Evolutionary conservation across 2,888 invertebrate genomes (phyloP), one percentile per base, ranked within the genome.

Genomic region (Meandrusa payeni): DNA sequence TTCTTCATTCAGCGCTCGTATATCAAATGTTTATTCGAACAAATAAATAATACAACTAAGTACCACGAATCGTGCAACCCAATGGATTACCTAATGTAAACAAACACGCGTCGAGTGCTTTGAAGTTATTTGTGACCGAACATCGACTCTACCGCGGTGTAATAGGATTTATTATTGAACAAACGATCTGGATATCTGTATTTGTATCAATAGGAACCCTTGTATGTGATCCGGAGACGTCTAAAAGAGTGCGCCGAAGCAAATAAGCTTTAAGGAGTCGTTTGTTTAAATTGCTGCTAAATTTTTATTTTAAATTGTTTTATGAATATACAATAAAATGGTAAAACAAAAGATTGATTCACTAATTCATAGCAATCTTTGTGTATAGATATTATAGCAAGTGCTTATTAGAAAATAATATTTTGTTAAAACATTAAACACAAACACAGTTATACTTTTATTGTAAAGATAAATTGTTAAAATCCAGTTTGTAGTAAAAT

Each of bases 151-250:
- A 40, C 11, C 1, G 0, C 5, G 0, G 7, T 5, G 1, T 0
- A 2, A 15, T 51, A 53, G 31, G 32, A 43, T 24, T n/a, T 9
- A 17, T 31, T 36, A 36, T 41, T 24, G 39, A n/a, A 12, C 3
- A 10, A 15, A 9, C n/a, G 6, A 5, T 13, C 6, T 4, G 26
- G 11, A 33, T 22, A 41, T 40, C 27, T 41, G 44, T 48, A 51
- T 54, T 48, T 52, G 51, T 70, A 75, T 76, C 70, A 75, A 74
- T 73, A 71, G 69, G 61, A 61, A 65, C 69, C 63, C 69, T 77
- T 76, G 73, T 76, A 64, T 67, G 66, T 71, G 78, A 76, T 76
- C 72, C 64, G 61, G 72, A 76, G 74, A 76, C 75, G 74, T 78
- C 72, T 72, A 76, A n/a, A n/a, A n/a, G n/a, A n/a, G 76, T 75